These are phyloP conservation scores for Gallinago jamesoni DNA, from an alignment of 2,113 vertebrate species.

Conservation along the genomic window DNA sequence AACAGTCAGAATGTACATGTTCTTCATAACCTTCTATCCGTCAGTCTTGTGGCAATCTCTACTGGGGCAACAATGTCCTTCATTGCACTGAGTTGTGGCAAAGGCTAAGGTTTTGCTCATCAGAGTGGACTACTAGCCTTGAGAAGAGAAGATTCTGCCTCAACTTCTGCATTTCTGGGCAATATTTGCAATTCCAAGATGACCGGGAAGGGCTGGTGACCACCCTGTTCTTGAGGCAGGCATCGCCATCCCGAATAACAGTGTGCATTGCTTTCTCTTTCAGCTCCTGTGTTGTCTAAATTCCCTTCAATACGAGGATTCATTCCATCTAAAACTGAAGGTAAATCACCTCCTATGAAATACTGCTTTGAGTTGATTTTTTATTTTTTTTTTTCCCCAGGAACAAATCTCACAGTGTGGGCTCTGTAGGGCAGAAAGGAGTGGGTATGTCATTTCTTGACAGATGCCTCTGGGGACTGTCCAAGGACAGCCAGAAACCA, in stretches of 20 bases:
- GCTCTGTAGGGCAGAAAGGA: not conserved
- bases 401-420: not conserved
- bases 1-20: rapidly evolving
- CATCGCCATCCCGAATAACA: rapidly evolving
- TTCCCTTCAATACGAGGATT: conserved; percentile 56
- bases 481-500: conserved; percentile 12
- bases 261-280: not conserved
- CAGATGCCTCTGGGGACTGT: not conserved
- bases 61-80: rapidly evolving
- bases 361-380: not conserved
- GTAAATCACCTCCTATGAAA: not conserved
- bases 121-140: not conserved
- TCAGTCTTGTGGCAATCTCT: rapidly evolving
- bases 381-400: not conserved
- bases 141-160: not conserved
- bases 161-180: rapidly evolving
- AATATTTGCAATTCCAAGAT: not conserved
- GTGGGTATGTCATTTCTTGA: not conserved
- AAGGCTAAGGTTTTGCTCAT: not conserved
- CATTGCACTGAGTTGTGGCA: not conserved
- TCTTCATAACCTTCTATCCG: rapidly evolving
- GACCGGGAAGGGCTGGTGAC: not conserved
- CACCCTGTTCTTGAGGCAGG: rapidly evolving
- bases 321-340: conserved; percentile 20
- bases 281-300: conserved; percentile 57